Base-by-base conservation (phyloP, 2,113 vertebrate species). In the Calonectris borealis region DNA sequence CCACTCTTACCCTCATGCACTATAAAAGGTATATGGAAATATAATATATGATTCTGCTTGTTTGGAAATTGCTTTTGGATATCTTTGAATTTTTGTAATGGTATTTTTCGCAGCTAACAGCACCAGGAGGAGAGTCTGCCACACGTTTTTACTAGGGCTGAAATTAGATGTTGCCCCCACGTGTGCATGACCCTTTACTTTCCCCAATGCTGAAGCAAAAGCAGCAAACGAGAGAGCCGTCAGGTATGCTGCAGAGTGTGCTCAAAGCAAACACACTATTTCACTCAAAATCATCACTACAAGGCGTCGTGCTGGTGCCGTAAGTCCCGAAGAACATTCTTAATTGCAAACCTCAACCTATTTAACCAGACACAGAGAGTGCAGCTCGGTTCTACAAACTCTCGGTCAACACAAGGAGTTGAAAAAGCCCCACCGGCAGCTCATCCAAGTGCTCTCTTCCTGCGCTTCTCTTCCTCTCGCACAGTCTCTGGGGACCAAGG, bases 21-120 rank as follows among this genome's bases (percentile, higher is more conserved):
- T 95, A 22, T 81, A 87, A 93, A 92, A 94, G 69, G 83, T 94
- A 71, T 91, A 90, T 87, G 79, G 58, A 93, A 97, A 87, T 68
- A 75, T 61, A 85, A 96, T 62, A 64, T 60, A 91, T 40, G 70
- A 86, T 49, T 76, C 88, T 91, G 40, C 83, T 84, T 82, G 57
- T 89, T 94, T 94, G 80, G 86, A 94, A 96, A 94, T 94, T 82
- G 77, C 69, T 88, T 93, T 86, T 86, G 77, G 61, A 18, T 91
- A 82, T 89, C 57, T 94, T 76, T 66, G 77, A 36, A 55, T 57
- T 96, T 96, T 83, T 90, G 14, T 68, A 69, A 52, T 52, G 42
- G 38, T 24, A 6, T 87, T 93, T 90, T 87, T 92, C 55, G 55
- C 78, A 83, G 75, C 77, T 68, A 58, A 31, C 54, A 58, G 80